These are phyloP conservation scores for Collichthys lucidus DNA, from an alignment of 2,113 vertebrate genomes.

Conservation along the genomic window DNA sequence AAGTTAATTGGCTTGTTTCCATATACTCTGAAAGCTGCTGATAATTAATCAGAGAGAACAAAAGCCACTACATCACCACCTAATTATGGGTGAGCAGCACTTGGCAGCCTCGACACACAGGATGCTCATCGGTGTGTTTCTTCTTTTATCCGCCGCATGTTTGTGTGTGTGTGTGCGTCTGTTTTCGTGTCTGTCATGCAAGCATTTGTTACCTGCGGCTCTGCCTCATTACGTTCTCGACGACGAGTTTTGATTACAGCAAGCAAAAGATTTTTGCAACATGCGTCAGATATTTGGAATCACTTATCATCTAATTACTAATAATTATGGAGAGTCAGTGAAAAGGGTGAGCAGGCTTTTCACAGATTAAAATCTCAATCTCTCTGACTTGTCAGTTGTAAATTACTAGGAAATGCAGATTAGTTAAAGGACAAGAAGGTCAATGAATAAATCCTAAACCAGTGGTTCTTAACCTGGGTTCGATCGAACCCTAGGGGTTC, in stretches of 20 bases:
- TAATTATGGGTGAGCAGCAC: conserved; percentile 79
- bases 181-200: conserved; percentile 26
- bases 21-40: conserved; percentile 60
- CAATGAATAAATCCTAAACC: too few relatives aligned
- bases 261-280: conserved; percentile 37
- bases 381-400: not conserved
- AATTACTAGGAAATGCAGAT: conserved; percentile 7
- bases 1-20: conserved; percentile 75
- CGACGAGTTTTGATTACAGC: conserved; percentile 54
- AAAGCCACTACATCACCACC: conserved; percentile 73
- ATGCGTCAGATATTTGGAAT: conserved; percentile 45
- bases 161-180: conserved; percentile 24
- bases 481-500: too few relatives aligned
- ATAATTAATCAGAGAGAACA: conserved; percentile 80
- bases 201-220: conserved; percentile 42
- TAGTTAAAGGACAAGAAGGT: conserved; percentile 1
- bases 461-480: too few relatives aligned
- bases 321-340: conserved; percentile 16
- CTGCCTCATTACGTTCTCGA: conserved; percentile 59
- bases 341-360: not conserved
- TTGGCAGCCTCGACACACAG: conserved; percentile 72
- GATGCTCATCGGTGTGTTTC: conserved; percentile 26
- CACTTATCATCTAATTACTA: conserved; percentile 46
- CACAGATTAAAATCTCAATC: not conserved
- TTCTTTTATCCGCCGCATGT: conserved; percentile 44